Evolutionary conservation across 2,797 vertebrate species (phyloP), one percentile per base, ranked within the genome.

Genomic region (Lutjanus campechanus): DNA sequence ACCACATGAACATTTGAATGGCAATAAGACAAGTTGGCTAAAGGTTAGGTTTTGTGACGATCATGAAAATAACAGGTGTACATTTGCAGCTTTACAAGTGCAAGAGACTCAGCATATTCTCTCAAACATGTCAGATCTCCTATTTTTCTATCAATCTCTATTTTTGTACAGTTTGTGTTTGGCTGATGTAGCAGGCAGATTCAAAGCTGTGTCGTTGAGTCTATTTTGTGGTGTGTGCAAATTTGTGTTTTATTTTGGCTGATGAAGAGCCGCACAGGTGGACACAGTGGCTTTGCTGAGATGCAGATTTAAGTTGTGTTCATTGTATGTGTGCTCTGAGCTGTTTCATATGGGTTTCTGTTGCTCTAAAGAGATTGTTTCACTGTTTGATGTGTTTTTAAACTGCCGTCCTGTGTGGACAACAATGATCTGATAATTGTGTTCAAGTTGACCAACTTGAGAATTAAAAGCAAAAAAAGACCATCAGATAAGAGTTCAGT

Each of bases 111-210:
- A 54, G 76, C 49, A 69, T 61, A 56, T 80, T 77, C 73, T 83
- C 72, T 71, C 70, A 75, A 87, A 79, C 77, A 82, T 70, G 60
- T 91, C 82, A 90, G 83, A 94, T 92, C 81, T 91, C 89, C 59
- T 94, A 93, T 95, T 95, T 95, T 96, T 94, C 88, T 95, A 95
- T 93, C 77, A 46, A 92, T 92, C 91, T 94, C 84, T 94, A 90
- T 94, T 95, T 95, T 94, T 94, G 90, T 94, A 93, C 85, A 93
- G 89, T 90, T 90, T 86, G 79, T 89, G 75, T 92, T 85, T 63
- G 83, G 74, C 88, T 77, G 58, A 75, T 66, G 78, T 89, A 88
- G 73, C 74, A 79, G 81, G 84, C 79, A 75, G 73, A 65, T 58
- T 81, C 66, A 65, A 77, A 88, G 88, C 82, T 75, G 80, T 83